A percentile compares a stretch with the other conserved stretches of the same genome.
These are phyloP conservation scores for Nasalis larvatus DNA, from an alignment of 2,113 vertebrate species.

Conservation along the genomic window DNA sequence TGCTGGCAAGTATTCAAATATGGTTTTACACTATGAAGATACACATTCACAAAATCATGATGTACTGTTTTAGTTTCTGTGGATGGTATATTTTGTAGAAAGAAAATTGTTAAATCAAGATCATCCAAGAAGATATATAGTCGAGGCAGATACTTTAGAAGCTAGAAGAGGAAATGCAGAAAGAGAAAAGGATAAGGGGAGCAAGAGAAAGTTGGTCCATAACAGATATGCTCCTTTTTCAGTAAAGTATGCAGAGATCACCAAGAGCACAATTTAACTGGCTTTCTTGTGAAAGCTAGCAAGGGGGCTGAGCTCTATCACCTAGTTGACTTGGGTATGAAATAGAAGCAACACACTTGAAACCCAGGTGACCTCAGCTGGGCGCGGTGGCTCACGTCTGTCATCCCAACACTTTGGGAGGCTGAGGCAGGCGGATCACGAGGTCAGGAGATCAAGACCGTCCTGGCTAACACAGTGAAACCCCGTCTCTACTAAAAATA, in stretches of 20 bases:
- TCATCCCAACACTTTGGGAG: too few species aligned
- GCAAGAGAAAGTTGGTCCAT: not conserved
- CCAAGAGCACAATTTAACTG: not conserved
- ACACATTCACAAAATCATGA: not conserved
- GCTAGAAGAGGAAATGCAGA: not conserved
- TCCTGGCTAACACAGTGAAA: too few species aligned
- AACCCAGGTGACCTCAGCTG: not conserved
- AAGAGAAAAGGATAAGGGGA: not conserved
- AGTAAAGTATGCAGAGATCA: too few species aligned
- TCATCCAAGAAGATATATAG: conserved; percentile 4
- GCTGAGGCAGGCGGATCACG: too few species aligned
- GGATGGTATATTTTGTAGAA: not conserved
- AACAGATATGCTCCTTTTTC: not conserved
- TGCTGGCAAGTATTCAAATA: conserved; percentile 3
- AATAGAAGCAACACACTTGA: not conserved
- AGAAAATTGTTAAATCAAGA: not conserved
- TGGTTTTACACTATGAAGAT: not conserved
- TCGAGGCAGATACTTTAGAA: not conserved
- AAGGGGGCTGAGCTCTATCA: not conserved
- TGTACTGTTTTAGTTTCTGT: not conserved
- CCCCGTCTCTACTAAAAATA: too few species aligned
- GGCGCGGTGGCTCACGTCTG: too few species aligned
- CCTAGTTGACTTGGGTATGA: not conserved
- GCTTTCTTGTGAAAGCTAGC: not conserved
- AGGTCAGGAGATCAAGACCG: too few species aligned